Evolutionary conservation across 2,113 vertebrate species (phyloP).

Genomic region (Conger conger): DNA sequence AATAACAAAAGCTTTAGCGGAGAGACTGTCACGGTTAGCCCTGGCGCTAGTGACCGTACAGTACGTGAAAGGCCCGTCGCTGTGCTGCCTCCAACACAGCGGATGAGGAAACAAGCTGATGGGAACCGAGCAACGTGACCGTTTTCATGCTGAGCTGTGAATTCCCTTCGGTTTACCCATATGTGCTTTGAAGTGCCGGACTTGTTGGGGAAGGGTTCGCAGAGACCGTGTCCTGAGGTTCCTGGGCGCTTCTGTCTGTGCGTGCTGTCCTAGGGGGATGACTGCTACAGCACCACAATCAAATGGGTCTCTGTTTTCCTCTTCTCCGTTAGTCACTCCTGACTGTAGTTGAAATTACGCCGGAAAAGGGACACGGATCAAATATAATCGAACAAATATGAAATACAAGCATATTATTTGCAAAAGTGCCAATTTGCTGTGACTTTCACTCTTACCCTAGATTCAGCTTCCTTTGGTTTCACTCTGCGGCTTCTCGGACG

Average conservation of each 20-base stretch:
- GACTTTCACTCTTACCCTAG: not conserved
- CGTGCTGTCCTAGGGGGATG: not conserved
- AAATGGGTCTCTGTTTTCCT: not conserved
- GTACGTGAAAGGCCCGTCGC: too few relatives aligned
- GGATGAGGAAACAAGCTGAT: not conserved
- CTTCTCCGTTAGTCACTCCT: not conserved
- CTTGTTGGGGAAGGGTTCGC: not conserved
- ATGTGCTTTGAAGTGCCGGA: not conserved
- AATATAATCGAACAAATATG: not conserved
- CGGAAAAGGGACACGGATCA: not conserved
- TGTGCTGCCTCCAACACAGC: not conserved
- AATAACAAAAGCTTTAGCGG: not conserved
- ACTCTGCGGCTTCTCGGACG: not conserved
- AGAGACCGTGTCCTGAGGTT: not conserved
- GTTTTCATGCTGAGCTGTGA: not conserved
- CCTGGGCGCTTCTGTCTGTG: not conserved
- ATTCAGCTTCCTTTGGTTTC: slow-evolving; percentile 11
- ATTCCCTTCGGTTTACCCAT: not conserved
- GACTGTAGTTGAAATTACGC: not conserved
- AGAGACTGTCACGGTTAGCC: not conserved
- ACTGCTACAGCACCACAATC: not conserved
- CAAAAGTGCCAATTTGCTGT: not conserved
- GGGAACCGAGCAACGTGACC: not conserved
- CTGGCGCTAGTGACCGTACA: not conserved
- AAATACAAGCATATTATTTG: not conserved